phyloP scores from a whole-genome alignment of 1,140 invertebrate genomes.

The Sesamia nonagrioides region DNA sequence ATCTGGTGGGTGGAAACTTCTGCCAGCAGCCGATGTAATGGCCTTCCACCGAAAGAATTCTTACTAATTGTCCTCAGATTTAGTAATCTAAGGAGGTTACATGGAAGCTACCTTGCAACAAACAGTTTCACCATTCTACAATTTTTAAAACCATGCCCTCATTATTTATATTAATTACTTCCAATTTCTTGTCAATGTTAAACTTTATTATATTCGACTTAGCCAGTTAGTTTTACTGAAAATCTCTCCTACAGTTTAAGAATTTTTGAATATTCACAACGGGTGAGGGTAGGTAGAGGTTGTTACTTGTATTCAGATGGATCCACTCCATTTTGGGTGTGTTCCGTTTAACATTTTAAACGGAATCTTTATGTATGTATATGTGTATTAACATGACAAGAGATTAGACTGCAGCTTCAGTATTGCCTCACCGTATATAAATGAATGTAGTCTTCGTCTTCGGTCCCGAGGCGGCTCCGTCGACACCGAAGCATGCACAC shows the following conservation, averaged over 20 bases:
- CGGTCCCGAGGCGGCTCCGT: constrained; percentile 55
- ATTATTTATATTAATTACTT: constrained; percentile 22
- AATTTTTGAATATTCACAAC: too few species aligned
- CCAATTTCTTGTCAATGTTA: constrained; percentile 40
- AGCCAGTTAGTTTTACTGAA: not conserved
- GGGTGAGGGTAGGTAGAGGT: not conserved
- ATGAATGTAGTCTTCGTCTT: constrained; percentile 67
- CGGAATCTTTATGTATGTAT: too few species aligned
- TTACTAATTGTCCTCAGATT: too few species aligned
- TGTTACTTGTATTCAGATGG: not conserved
- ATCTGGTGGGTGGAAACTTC: too few species aligned
- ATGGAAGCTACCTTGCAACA: not conserved
- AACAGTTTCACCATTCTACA: constrained; percentile 31
- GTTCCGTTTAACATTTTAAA: not conserved
- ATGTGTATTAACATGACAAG: constrained; percentile 34
- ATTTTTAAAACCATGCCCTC: constrained; percentile 44
- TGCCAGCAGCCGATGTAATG: too few species aligned
- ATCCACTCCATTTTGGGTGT: too few species aligned
- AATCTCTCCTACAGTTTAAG: too few species aligned
- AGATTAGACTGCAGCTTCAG: constrained; percentile 53
- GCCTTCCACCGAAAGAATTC: too few species aligned
- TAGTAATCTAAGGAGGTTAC: too few species aligned
- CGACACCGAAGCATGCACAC: constrained; percentile 72
- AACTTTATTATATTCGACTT: not conserved
- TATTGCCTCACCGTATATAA: constrained; percentile 69